Evolutionary conservation across 2,113 vertebrate species (phyloP), one percentile per base, ranked within the genome.

Genomic region (Lutjanus erythropterus): DNA sequence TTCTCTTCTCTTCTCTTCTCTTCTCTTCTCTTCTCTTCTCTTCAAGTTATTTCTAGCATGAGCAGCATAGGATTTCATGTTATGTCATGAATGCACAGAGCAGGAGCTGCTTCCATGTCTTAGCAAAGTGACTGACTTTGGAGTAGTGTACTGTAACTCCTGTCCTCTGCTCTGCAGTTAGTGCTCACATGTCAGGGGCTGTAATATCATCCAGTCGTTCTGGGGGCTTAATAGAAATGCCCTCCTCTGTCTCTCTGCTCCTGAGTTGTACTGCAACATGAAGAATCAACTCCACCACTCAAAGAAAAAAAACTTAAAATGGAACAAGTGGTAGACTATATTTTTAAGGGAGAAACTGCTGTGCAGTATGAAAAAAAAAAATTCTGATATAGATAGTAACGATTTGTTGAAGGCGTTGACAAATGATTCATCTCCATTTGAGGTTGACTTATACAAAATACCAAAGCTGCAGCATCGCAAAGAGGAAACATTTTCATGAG

Each of bases 141-240:
- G 47, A 71, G 27, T 9, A 49, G 39, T 70, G 39, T 21, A 39
- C 31, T 70, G 39, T 21, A 39, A 23, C 65, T 75, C 27, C 21
- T 2, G 47, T 37, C 42, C 50, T 67, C 44, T 69, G 39, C 58
- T 53, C 41, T 62, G 11, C 65, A 62, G 44, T 64, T n/a, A 23
- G 44, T 59, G n/a, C 58, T 84, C 76, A 52, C 72, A 69, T 83
- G 67, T 82, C 75, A 83, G 61, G 39, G 46, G 39, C 39, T 85
- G 59, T 68, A 71, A 84, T 69, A 71, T 66, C 52, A 82, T 52
- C 60, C 49, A 41, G 27, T 37, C 55, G 69, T 52, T 72, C 42
- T 25, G 53, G 58, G 64, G 52, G 61, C 62, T 69, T 29, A 74
- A 64, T 71, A 52, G 35, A 77, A 80, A 35, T 27, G 66, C 44